Evolutionary conservation across 2,888 invertebrate genomes (phyloP).

Genomic region (Eremobia ochroleuca): DNA sequence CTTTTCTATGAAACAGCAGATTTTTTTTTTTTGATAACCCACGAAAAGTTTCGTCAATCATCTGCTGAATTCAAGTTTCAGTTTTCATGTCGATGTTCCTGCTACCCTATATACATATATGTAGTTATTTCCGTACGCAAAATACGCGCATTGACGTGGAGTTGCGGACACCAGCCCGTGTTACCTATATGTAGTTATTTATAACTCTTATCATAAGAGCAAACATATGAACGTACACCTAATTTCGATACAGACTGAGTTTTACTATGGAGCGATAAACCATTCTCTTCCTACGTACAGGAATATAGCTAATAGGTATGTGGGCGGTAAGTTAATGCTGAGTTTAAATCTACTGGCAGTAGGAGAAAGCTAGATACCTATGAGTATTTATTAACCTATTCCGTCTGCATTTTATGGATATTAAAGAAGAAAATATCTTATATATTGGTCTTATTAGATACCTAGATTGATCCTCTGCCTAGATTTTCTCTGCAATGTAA

Average conservation of each 20-base stretch:
- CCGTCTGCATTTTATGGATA: constrained; percentile 10
- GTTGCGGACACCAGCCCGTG: too few relatives aligned
- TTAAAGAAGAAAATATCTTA: not conserved
- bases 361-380: not conserved
- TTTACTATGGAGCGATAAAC: not conserved
- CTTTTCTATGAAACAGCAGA: too few relatives aligned
- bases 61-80: too few relatives aligned
- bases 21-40: too few relatives aligned
- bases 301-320: not conserved
- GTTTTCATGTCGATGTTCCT: too few relatives aligned
- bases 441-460: too few relatives aligned
- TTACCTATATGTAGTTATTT: not conserved
- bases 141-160: too few relatives aligned
- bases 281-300: not conserved
- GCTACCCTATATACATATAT: too few relatives aligned
- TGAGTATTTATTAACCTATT: constrained; percentile 3
- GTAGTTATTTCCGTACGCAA: too few relatives aligned
- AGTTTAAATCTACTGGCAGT: not conserved
- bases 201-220: not conserved
- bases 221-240: not conserved
- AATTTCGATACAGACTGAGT: not conserved
- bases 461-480: not conserved
- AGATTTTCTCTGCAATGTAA: not conserved
- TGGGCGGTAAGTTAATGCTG: constrained; percentile 9
- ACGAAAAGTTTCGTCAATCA: too few relatives aligned